Conservation (phyloP, 2,113 vertebrate genomes). For the Rhinolophus sinicus region DNA sequence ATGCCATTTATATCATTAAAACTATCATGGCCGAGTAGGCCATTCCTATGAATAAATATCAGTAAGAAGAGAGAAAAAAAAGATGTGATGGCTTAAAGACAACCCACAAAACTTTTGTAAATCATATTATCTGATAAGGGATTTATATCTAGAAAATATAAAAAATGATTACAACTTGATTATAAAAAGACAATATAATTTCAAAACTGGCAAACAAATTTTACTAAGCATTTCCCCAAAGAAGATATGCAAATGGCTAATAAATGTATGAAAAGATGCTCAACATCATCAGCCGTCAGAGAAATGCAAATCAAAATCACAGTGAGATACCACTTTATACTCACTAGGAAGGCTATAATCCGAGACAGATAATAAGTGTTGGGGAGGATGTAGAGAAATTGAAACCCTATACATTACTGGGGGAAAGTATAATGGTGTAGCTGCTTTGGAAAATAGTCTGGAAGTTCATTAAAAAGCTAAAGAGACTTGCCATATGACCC, state of each 20-base stretch:
- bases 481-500: neutral
- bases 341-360: neutral
- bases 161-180: neutral
- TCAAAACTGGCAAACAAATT: neutral
- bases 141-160: neutral
- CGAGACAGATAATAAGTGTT: neutral
- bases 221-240: neutral
- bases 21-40: neutral
- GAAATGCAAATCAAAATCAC: conserved; percentile 25
- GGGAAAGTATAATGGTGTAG: neutral
- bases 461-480: neutral
- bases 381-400: neutral
- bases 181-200: neutral
- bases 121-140: neutral
- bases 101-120: neutral
- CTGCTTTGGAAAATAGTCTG: neutral
- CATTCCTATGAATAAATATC: neutral
- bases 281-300: neutral
- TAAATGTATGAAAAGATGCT: neutral
- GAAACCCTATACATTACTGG: neutral
- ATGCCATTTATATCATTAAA: neutral
- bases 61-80: neutral
- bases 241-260: neutral
- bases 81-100: neutral
- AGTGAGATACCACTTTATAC: neutral